Evolutionary conservation across 2,113 vertebrate genomes (phyloP).

Genomic region (Falcunculus frontatus): DNA sequence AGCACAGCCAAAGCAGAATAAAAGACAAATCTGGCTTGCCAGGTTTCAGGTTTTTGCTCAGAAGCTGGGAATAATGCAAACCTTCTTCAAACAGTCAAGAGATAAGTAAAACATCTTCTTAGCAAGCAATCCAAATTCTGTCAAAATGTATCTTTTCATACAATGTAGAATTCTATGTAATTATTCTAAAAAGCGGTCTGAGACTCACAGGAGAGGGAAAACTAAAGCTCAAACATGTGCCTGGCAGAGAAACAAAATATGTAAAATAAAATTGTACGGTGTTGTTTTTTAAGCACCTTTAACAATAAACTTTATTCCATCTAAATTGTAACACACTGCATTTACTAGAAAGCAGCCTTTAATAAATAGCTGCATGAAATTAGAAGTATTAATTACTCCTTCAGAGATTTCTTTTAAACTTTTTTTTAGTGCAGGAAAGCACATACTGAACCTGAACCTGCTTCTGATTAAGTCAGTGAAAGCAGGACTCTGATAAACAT

Average conservation of each 20-base stretch:
- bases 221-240: neutral
- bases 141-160: neutral
- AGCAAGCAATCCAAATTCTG: neutral
- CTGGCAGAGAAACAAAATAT: neutral
- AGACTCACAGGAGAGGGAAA: neutral
- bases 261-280: neutral
- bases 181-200: neutral
- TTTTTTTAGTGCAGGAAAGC: neutral
- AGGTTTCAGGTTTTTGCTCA: neutral
- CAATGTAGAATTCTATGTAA: neutral
- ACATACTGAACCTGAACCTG: slow-evolving; percentile 1
- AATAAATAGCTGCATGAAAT: neutral
- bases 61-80: neutral
- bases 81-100: neutral
- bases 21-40: neutral
- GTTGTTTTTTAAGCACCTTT: neutral
- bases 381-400: slow-evolving; percentile 33
- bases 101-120: neutral
- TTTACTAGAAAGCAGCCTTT: neutral
- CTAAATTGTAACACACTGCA: neutral
- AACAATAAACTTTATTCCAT: neutral
- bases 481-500: slow-evolving; percentile 48
- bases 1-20: neutral
- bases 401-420: neutral
- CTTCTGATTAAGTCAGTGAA: slow-evolving; percentile 55